A percentile compares a stretch with the other conserved stretches of the same genome.
Evolutionary conservation across 2,113 vertebrate genomes (phyloP).

Genomic region (Semnornis frantzii): DNA sequence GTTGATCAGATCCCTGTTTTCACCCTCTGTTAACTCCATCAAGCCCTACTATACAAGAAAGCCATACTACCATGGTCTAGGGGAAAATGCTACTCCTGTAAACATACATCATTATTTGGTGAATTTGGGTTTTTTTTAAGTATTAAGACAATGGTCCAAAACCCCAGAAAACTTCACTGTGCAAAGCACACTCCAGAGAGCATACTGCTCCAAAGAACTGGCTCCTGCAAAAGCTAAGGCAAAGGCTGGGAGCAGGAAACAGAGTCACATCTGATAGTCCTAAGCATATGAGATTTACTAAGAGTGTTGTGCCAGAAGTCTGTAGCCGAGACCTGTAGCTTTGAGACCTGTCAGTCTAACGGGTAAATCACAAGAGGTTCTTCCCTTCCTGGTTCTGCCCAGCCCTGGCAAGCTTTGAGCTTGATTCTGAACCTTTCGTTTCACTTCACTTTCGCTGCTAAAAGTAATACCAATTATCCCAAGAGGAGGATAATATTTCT

Average conservation of each 20-base stretch:
- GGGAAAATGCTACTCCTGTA: not conserved
- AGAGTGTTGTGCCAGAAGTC: not conserved
- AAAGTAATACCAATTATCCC: slow-evolving; percentile 10
- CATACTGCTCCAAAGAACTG: not conserved
- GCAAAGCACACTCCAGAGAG: not conserved
- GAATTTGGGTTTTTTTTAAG: too few relatives aligned
- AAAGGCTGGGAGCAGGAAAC: not conserved
- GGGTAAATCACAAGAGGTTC: not conserved
- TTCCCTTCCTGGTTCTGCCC: not conserved
- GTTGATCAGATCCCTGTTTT: not conserved
- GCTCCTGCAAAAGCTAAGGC: not conserved
- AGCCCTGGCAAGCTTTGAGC: not conserved
- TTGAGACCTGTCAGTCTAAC: not conserved
- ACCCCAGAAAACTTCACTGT: not conserved
- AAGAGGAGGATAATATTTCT: slow-evolving; percentile 15
- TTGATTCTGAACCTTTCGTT: not conserved
- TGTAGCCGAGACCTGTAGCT: not conserved
- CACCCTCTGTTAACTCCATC: not conserved
- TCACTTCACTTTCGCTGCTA: not conserved
- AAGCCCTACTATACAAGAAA: not conserved
- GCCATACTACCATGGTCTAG: not conserved
- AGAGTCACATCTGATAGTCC: not conserved
- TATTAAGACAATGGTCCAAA: not conserved
- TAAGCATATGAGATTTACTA: not conserved
- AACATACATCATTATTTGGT: not conserved